Evolutionary conservation across 1,140 invertebrate species (phyloP), one percentile per base, ranked within the genome.

Genomic region (Drosophila jambulina): DNA sequence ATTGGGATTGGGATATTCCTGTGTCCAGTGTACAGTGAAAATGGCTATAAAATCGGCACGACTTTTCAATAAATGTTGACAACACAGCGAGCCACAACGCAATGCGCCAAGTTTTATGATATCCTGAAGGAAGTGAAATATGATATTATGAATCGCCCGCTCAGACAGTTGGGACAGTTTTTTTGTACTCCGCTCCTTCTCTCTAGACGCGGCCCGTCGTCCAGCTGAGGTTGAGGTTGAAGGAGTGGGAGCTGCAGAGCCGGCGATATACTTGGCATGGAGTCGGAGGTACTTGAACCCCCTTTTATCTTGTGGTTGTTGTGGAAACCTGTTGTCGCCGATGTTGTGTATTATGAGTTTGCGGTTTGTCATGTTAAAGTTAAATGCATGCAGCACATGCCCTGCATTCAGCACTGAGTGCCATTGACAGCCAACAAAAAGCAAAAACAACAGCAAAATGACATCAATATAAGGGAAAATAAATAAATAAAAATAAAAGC

Each of bases 31-130:
- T 76, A 70, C 80, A 85, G 82, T 85, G 82, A 85, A 85, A 81
- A 88, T 80, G 90, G 90, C 90, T 86, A 91, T 91, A 91, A 91
- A 91, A 91, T 91, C 82, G 84, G 90, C 90, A 91, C 90, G 90
- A 91, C 85, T 91, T 91, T 90, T 91, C 90, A 91, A 91, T 91
- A 91, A 91, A 91, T 91, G 90, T 91, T 91, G 90, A 91, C 90
- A 91, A 90, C 90, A 82, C 67, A 81, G 80, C 82, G 69, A 84
- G 74, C 83, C 75, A 80, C 68, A 71, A 82, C 75, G 79, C 68
- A 81, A 86, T 74, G 78, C 75, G 71, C 71, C 65, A 77, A 91
- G 88, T 91, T 90, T 91, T 91, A 91, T 91, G 90, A 91, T 91
- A 90, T 91, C 90, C 90, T 91, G 85, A 86, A 91, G 90, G 90